A percentile compares a stretch with the other conserved stretches of the same genome.
Conservation (phyloP, 1,140 invertebrate genomes). For the Reticulitermes speratus region DNA sequence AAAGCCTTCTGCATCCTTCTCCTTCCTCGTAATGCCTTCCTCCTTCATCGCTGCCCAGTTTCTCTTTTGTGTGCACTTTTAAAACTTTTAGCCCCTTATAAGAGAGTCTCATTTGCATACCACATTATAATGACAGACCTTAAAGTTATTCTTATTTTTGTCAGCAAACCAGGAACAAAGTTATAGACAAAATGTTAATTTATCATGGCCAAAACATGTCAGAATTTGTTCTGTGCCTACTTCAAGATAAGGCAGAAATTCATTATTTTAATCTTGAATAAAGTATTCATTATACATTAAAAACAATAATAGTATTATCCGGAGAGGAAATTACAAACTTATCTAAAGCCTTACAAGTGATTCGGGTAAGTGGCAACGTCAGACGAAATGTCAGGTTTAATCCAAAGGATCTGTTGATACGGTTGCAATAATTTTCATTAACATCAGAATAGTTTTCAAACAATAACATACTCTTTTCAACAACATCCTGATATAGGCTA, state of each 20-base stretch:
- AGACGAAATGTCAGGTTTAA: neutral
- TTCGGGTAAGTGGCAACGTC: neutral
- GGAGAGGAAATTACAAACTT: neutral
- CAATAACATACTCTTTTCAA: neutral
- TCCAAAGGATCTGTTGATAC: neutral
- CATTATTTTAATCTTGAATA: neutral
- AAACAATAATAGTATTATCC: neutral
- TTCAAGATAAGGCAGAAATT: neutral
- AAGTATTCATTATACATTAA: conserved; percentile 14
- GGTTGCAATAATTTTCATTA: neutral
- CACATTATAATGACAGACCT: neutral
- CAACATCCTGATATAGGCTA: neutral
- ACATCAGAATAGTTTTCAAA: neutral
- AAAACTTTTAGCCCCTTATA: no score
- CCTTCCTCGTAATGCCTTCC: no score
- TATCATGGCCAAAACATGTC: neutral
- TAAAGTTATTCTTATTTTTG: neutral
- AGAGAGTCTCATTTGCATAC: neutral
- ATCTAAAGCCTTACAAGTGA: neutral
- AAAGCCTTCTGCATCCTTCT: no score
- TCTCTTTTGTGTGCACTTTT: no score
- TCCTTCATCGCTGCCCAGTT: no score
- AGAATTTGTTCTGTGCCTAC: neutral
- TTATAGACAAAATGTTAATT: neutral
- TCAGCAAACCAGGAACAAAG: neutral